Base-by-base conservation (phyloP, 2,888 invertebrate species). In the Dynastes grantii region DNA sequence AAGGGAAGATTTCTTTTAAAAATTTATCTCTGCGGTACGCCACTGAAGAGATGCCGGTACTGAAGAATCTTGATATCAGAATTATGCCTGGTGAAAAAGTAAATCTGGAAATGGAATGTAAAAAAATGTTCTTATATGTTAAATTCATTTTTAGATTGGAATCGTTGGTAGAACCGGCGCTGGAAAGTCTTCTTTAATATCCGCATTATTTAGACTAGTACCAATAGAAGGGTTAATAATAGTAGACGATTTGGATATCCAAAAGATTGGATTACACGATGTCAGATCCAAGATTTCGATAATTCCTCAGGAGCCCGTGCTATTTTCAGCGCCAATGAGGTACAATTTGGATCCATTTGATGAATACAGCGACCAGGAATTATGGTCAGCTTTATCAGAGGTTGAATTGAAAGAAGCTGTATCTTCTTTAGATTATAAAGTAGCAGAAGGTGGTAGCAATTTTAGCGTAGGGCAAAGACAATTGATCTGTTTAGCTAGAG, bases 401-500 rank as follows among this genome's bases (percentile, higher is more conserved):
- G 92, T 96, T 51, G 95, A 97, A 86, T 86, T 97, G 78, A 95
- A 95, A 85, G 91, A 92, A 13, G 90, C 90, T 51, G 92, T 95
- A n/a, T 87, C 91, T 9, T 92, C 93, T 0, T 88, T 95, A 8
- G 92, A 93, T 79, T 90, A 91, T 65, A 87, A 89, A 76, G 93
- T 97, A 76, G 92, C 93, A 32, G 93, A 96, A 81, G 95, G 95
- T n/a, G 97, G 97, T 0, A 89, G 91, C 2, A 96, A 96, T 90
- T 95, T 95, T 86, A 97, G 96, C 87, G 94, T 95, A 11, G 97
- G 97, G 0, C 96, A 98, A 88, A 90, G 96, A 64, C 97, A 97
- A 87, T 89, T 97, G 71, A 93, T 98, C 68, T 98, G 97, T 87
- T 90, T 98, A 80, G 97, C 97, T 0, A 91, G 97, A 76, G 97